Base-by-base conservation (phyloP, 2,797 vertebrate genomes). In the Oreochromis grahami region DNA sequence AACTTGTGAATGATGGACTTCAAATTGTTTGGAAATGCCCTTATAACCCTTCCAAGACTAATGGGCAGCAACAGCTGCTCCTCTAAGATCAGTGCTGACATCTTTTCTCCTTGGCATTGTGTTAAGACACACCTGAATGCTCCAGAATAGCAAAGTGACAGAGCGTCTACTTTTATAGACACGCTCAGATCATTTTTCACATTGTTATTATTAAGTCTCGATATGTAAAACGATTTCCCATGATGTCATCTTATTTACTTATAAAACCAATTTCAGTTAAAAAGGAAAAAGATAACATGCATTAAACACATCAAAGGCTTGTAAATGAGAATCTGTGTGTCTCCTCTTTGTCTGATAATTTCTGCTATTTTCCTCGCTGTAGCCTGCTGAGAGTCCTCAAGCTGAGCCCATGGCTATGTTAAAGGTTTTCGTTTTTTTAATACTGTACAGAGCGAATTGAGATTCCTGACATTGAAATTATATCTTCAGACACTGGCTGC, bases 241-340 rank as follows among this genome's bases (percentile, higher is more conserved):
- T 48, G 78, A 74, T 6, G 8, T 60, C 21, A 58, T 83, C 21
- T 26, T 81, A 45, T 89, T 83, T 80, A 38, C 78, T 68, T 52
- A 56, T 81, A 74, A 60, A 11, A 58, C 53, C 60, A 5, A 55
- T 79, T 84, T 79, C 14, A 76, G 81, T 41, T 15, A n/a, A 19
- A 51, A 74, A 29, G 24, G 12, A 19, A 76, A 68, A 70, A 13
- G 41, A 48, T 63, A 29, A 60, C 77, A 45, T 43, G 55, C 4
- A 5, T 45, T 53, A 79, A 76, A 48, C 63, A 83, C 85, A 87
- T 80, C 83, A 86, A 88, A 92, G 83, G 48, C 78, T 80, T 78
- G 38, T 88, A 83, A 86, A 92, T 84, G 63, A 89, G 78, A 87
- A 79, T 77, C n/a, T 38, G 50, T 53, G 45, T 81, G 77, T 88